Percentiles rank a stretch among this genome's conserved stretches.
phyloP scores from a whole-genome alignment of 2,797 vertebrate genomes.

The Vultur gryphus region DNA sequence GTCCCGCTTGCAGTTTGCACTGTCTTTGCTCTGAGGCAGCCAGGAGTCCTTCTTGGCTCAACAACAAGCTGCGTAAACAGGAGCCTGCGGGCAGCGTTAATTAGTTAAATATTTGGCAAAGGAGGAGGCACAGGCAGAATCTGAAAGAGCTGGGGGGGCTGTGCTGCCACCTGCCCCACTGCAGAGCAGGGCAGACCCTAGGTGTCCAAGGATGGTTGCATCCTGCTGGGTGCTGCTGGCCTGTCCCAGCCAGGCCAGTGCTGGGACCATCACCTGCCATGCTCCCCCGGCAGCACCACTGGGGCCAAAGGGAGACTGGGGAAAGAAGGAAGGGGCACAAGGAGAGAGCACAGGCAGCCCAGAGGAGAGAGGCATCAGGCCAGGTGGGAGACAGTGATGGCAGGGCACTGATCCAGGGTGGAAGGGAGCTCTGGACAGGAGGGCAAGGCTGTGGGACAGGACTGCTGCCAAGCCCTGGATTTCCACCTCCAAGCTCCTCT shows the following conservation, averaged over 20 bases:
- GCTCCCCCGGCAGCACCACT: too few species aligned
- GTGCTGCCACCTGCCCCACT: background rate
- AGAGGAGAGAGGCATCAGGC: background rate
- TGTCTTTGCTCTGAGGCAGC: background rate
- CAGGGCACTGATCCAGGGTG: background rate
- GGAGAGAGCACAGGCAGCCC: background rate
- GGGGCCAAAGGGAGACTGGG: background rate
- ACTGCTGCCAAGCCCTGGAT: background rate
- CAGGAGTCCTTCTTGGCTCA: background rate
- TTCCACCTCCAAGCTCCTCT: background rate
- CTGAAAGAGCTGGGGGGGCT: background rate
- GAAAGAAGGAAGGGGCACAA: background rate
- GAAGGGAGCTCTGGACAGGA: background rate
- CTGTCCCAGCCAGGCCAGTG: background rate
- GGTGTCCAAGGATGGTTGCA: rapidly evolving
- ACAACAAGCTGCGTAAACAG: background rate
- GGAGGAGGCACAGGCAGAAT: background rate
- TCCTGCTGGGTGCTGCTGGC: background rate
- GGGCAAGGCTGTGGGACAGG: background rate
- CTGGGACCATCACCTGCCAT: too few species aligned
- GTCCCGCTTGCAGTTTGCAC: background rate
- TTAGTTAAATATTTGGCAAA: background rate
- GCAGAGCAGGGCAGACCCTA: background rate
- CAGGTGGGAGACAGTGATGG: background rate
- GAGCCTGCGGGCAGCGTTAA: background rate